These are phyloP conservation scores for Umimayanthus chanpuru DNA, from an alignment of 92 coral and sea anemone genomes.

Conservation along the genomic window DNA sequence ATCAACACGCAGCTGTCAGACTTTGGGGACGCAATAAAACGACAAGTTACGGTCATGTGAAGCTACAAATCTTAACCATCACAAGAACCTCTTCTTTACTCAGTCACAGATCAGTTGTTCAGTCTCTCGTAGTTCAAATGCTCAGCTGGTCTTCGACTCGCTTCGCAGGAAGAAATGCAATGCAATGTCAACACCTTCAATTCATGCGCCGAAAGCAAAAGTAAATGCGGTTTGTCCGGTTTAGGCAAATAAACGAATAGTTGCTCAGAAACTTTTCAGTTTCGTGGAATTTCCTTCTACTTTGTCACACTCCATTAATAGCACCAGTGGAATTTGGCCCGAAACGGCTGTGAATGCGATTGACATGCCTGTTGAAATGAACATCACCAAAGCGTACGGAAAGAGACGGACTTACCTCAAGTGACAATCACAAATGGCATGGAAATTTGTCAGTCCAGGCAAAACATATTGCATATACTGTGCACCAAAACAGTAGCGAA, in stretches of 20 bases:
- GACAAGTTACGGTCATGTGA: neutral
- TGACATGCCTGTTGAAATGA: neutral
- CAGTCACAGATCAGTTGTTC: neutral
- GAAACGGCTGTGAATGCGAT: constrained; percentile 1
- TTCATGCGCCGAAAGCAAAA: neutral
- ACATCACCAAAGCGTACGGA: neutral
- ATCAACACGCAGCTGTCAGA: neutral
- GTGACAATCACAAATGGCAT: no score
- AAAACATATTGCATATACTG: neutral
- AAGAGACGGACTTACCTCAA: neutral
- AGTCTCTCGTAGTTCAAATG: neutral
- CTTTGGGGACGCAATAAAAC: neutral
- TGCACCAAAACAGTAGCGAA: no score
- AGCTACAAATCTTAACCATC: neutral
- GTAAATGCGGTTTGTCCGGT: neutral
- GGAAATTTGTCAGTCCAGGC: neutral
- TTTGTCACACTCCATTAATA: neutral
- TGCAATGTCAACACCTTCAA: constrained; percentile 10
- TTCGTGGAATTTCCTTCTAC: neutral
- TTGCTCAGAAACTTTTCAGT: neutral
- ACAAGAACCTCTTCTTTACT: neutral
- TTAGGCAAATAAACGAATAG: neutral
- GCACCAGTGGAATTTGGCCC: neutral
- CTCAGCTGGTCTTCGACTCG: constrained; percentile 3
- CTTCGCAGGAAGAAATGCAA: neutral